Evolutionary conservation across 2,888 invertebrate genomes (phyloP).

Genomic region (Amblyteles armatorius): DNA sequence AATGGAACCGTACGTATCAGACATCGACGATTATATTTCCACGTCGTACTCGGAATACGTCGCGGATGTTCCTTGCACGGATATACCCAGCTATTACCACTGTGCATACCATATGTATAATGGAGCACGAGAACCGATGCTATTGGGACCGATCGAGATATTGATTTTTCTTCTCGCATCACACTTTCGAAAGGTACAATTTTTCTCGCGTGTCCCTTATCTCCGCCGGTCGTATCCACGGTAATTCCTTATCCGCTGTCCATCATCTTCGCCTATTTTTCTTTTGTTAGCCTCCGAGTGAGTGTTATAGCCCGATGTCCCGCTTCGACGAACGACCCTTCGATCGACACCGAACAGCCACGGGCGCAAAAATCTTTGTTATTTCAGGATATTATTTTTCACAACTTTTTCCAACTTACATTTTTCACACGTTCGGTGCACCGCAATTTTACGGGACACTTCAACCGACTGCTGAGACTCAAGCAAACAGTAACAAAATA

Average conservation of each 20-base stretch:
- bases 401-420: not conserved
- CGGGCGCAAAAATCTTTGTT: not conserved
- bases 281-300: conserved; percentile 29
- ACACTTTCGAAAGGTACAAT: conserved; percentile 17
- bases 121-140: not conserved
- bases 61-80: not conserved
- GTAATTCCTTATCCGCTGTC: conserved; percentile 46
- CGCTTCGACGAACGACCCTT: not conserved
- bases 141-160: conserved; percentile 18
- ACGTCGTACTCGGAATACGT: not conserved
- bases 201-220: conserved; percentile 49
- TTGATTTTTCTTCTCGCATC: conserved; percentile 37
- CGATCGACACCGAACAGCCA: not conserved
- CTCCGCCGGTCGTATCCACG: conserved; percentile 3
- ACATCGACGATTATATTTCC: not conserved
- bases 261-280: conserved; percentile 35
- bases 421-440: not conserved
- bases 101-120: conserved; percentile 1
- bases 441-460: not conserved
- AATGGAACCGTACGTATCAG: conserved; percentile 12
- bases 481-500: not conserved
- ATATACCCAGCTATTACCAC: not conserved
- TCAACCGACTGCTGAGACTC: not conserved
- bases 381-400: not conserved
- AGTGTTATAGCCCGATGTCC: not conserved